Evolutionary conservation across 2,113 vertebrate species (phyloP).

Genomic region (Sprattus sprattus): DNA sequence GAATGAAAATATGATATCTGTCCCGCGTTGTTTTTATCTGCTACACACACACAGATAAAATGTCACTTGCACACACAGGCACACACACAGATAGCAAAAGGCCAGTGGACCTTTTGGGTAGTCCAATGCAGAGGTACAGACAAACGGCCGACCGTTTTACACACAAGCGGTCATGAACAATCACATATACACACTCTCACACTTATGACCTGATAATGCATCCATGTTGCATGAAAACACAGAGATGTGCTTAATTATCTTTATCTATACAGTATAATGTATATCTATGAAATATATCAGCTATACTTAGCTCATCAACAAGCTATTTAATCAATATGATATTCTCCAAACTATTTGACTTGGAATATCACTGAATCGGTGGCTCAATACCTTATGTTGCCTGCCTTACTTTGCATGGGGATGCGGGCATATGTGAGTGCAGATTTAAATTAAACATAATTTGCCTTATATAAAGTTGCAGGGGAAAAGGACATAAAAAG

Average conservation of each 20-base stretch:
- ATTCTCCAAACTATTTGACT: neutral
- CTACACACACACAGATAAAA: neutral
- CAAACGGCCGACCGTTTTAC: neutral
- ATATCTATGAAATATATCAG: neutral
- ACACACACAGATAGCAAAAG: neutral
- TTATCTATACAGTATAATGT: neutral
- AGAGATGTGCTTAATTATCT: neutral
- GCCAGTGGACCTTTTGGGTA: no score
- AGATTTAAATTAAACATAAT: neutral
- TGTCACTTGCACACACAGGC: neutral
- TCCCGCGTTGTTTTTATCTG: no score
- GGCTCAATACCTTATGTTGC: neutral
- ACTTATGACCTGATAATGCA: neutral
- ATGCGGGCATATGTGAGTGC: neutral
- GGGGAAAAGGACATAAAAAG: neutral
- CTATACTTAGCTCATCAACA: neutral
- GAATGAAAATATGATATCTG: no score
- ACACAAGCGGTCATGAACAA: neutral
- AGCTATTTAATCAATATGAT: neutral
- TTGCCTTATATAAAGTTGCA: neutral
- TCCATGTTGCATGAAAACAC: neutral
- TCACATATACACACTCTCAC: neutral
- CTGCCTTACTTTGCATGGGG: neutral
- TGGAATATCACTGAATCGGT: neutral
- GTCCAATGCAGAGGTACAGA: no score